Conservation (phyloP, 2,797 vertebrate genomes). For the Cynodonichthys magdalenae region DNA sequence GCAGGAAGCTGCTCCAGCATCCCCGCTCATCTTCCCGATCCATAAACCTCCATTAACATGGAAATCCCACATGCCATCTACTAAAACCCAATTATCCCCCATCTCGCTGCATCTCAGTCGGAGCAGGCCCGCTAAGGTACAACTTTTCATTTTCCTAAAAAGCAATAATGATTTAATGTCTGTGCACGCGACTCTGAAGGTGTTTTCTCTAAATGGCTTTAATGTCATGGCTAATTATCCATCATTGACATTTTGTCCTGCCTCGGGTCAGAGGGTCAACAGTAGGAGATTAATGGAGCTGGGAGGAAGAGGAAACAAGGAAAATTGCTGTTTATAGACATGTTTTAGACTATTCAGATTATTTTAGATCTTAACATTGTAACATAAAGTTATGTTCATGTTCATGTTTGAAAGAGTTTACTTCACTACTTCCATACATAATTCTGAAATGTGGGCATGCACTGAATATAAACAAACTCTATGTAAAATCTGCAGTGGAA, state of each 20-base stretch:
- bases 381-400: too few species aligned
- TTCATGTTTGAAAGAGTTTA: too few species aligned
- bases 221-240: slow-evolving; percentile 68
- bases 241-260: slow-evolving; percentile 73
- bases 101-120: slow-evolving; percentile 2
- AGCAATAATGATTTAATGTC: slow-evolving; percentile 34
- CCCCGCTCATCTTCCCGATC: not conserved
- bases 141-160: slow-evolving; percentile 49
- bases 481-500: too few species aligned
- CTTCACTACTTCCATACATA: too few species aligned
- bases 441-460: too few species aligned
- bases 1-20: slow-evolving; percentile 17
- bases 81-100: slow-evolving; percentile 26
- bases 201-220: slow-evolving; percentile 53
- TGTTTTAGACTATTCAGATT: not conserved
- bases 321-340: not conserved
- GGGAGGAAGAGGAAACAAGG: slow-evolving; percentile 17
- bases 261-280: slow-evolving; percentile 73
- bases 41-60: slow-evolving; percentile 31
- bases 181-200: slow-evolving; percentile 27
- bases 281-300: slow-evolving; percentile 67
- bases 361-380: too few species aligned
- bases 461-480: too few species aligned
- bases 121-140: slow-evolving; percentile 10
- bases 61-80: slow-evolving; percentile 26